Percentiles rank a stretch among this genome's conserved stretches.
phyloP scores from a whole-genome alignment of 2,113 vertebrate genomes.

The Barnardius zonarius region DNA sequence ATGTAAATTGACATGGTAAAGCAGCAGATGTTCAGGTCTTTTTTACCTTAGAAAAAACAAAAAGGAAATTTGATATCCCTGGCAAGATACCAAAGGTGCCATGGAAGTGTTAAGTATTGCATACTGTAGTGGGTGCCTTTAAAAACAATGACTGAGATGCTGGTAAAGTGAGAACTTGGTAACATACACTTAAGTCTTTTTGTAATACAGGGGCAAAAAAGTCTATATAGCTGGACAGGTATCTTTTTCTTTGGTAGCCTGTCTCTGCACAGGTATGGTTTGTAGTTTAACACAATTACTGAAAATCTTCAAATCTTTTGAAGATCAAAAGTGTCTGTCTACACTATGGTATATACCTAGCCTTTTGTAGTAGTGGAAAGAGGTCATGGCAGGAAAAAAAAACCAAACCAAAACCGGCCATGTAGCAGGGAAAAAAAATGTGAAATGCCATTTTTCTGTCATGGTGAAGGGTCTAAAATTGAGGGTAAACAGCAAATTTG shows the following conservation, averaged over 20 bases:
- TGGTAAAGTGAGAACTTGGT: neutral
- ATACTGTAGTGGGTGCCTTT: neutral
- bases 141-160: neutral
- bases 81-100: neutral
- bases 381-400: neutral
- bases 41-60: neutral
- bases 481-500: neutral
- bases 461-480: neutral
- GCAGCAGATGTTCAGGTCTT: neutral
- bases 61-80: neutral
- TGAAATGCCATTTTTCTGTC: neutral
- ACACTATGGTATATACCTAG: neutral
- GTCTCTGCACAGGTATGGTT: neutral
- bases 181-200: neutral
- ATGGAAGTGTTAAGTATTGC: neutral
- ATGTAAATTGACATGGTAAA: neutral
- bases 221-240: neutral
- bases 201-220: neutral
- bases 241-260: neutral
- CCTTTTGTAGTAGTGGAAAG: neutral
- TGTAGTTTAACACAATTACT: neutral
- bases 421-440: neutral
- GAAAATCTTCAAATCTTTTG: neutral
- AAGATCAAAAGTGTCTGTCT: neutral
- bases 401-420: neutral